Evolutionary conservation across 1,140 invertebrate species (phyloP), one percentile per base, ranked within the genome.

Genomic region (Saccostrea cuccullata): DNA sequence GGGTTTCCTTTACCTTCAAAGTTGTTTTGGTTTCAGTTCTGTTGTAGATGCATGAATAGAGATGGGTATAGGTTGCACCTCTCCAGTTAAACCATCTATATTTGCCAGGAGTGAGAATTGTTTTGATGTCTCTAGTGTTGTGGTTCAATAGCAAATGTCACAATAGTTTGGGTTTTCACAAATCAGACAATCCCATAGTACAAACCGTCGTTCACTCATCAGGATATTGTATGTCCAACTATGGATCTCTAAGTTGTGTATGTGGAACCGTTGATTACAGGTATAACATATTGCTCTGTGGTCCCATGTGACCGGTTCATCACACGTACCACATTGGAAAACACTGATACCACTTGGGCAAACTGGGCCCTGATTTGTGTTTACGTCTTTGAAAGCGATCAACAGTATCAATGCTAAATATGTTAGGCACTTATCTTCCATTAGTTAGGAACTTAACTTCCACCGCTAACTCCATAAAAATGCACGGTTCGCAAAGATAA

Each of bases 301-400:
- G 58, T 91, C 87, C 83, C 89, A 91, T 11, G 87, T 91, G 20
- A 91, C 90, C 55, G 88, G 88, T 82, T 77, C 30, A 55, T 91
- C 87, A 64, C 90, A 90, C 40, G 87, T 88, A 6, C 90, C 82
- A 73, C 87, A 90, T 17, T 73, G 85, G 47, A 85, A 89, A 26
- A 87, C 85, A 23, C 88, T 87, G 30, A 85, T 88, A 30, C 87
- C 40, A 73, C 13, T 13, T 56, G 77, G 86, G 36, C 85, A 83
- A n/a, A 67, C 47, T 86, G 84, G 82, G 17, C 87, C 85, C 23
- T 84, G 89, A 26, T 89, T 89, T 17, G 84, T 23, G 5, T 87
- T 58, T 6, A 88, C 23, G n/a, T 82, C 9, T 40, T 88, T 82
- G 3, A 64, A 30, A 77, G 70, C 20, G 6, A 73, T 9, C 20